Percentiles rank a stretch among this genome's conserved stretches.
These are phyloP conservation scores for Bucorvus abyssinicus DNA, from an alignment of 2,797 vertebrate genomes.

Conservation along the genomic window DNA sequence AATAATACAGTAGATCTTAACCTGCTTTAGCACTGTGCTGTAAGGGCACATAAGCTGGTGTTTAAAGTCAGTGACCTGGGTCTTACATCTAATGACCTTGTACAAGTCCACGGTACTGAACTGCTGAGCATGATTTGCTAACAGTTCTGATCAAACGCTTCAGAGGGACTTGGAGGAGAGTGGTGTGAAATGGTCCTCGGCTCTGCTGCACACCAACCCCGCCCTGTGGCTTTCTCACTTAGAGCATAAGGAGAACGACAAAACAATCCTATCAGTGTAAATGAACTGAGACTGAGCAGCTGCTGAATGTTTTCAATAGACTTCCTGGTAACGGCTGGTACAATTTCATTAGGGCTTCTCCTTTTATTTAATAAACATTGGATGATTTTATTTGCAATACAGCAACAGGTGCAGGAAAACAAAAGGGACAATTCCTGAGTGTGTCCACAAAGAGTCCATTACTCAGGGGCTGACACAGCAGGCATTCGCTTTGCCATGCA, in stretches of 20 bases:
- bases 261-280: constrained; percentile 38
- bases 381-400: constrained; percentile 49
- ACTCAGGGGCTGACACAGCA: not conserved
- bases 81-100: not conserved
- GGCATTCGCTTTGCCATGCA: not conserved
- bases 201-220: not conserved
- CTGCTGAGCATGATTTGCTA: not conserved
- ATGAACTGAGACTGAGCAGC: constrained; percentile 16
- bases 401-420: constrained; percentile 54
- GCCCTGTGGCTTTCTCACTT: not conserved
- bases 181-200: not conserved
- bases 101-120: not conserved
- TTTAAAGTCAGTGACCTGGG: not conserved
- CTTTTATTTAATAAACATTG: constrained; percentile 45
- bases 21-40: not conserved
- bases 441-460: constrained; percentile 42
- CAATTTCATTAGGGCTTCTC: constrained; percentile 34
- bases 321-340: constrained; percentile 61
- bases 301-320: constrained; percentile 46
- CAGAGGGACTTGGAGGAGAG: not conserved
- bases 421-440: constrained; percentile 52
- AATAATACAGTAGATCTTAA: not conserved
- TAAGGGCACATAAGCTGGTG: not conserved
- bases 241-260: not conserved
- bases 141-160: not conserved